These are phyloP conservation scores for Planococcus citri DNA, from an alignment of 1,140 invertebrate species.

Conservation along the genomic window DNA sequence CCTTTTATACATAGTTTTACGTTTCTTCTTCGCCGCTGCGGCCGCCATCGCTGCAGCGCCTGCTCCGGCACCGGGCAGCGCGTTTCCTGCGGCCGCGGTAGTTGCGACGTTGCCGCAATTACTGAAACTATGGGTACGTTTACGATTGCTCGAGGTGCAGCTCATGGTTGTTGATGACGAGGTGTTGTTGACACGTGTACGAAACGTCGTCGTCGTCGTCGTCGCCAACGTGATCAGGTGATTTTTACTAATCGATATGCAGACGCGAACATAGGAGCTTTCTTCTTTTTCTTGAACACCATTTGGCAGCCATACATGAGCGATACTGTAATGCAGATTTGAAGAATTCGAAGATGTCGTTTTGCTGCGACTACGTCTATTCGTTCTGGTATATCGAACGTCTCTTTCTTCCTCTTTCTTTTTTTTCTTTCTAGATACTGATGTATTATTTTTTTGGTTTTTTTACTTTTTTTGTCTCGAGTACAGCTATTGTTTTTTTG, in stretches of 20 bases:
- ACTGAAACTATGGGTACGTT: neutral
- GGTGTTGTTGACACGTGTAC: too few relatives aligned
- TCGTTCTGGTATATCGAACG: neutral
- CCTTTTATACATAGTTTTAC: neutral
- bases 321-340: too few relatives aligned
- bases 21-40: neutral
- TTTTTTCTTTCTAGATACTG: too few relatives aligned
- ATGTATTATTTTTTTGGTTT: too few relatives aligned
- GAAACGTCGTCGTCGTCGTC: too few relatives aligned
- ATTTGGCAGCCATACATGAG: neutral
- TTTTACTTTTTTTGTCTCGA: too few relatives aligned
- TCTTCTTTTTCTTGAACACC: constrained; percentile 13
- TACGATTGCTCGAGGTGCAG: neutral
- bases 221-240: too few relatives aligned
- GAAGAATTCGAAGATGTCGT: neutral
- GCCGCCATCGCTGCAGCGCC: neutral
- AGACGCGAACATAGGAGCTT: neutral
- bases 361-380: neutral
- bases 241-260: neutral
- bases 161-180: constrained; percentile 1
- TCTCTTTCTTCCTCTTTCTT: too few relatives aligned
- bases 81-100: too few relatives aligned
- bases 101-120: too few relatives aligned
- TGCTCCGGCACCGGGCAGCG: too few relatives aligned
- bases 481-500: too few relatives aligned